Base-by-base conservation (phyloP, 2,797 vertebrate genomes). In the Dallia pectoralis region DNA sequence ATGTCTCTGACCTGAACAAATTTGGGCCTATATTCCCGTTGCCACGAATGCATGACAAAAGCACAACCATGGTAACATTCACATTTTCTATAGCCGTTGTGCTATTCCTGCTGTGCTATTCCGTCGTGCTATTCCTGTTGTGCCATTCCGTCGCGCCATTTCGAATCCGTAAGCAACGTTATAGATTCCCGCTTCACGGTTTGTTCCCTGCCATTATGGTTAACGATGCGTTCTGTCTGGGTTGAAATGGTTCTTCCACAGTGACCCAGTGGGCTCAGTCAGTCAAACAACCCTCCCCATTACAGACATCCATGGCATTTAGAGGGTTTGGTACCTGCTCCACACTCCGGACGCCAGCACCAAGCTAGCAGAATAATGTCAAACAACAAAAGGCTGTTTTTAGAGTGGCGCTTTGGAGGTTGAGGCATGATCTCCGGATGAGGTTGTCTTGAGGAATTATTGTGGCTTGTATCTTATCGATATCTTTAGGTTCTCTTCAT, bases 171-270 rank as follows among this genome's bases (percentile, higher is more conserved):
- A n/a, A 56, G 53, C 44, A 77, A 29, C 67, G 15, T 75, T 78
- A 47, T 69, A 81, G 79, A 81, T 72, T 76, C 83, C 51, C 79
- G 30, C 16, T 73, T 51, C 63, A 29, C 56, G 40, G 72, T 62
- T 79, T 75, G 79, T 70, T 76, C 82, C 79, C 77, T 84, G 94
- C 95, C 94, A 94, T 96, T 94, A 95, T 93, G 92, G 94, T 95
- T 96, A 97, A 97, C 96, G 96, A 96, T 89, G 94, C 95, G 82
- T 97, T 93, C 94, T 93, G 95, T 94, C n/a, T 94, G 95, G 95
- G 94, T 93, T 94, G 91, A 95, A 97, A 95, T 91, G 91, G 93
- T 91, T 91, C 93, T 89, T 94, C 95, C 91, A 87, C 82, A 84
- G 95, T 93, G 93, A 93, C 87, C 66, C 79, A 73, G 77, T 89